Percentiles rank a stretch among this genome's conserved stretches.
Evolutionary conservation across 2,113 vertebrate species (phyloP).

Genomic region (Muscicapa adusta): DNA sequence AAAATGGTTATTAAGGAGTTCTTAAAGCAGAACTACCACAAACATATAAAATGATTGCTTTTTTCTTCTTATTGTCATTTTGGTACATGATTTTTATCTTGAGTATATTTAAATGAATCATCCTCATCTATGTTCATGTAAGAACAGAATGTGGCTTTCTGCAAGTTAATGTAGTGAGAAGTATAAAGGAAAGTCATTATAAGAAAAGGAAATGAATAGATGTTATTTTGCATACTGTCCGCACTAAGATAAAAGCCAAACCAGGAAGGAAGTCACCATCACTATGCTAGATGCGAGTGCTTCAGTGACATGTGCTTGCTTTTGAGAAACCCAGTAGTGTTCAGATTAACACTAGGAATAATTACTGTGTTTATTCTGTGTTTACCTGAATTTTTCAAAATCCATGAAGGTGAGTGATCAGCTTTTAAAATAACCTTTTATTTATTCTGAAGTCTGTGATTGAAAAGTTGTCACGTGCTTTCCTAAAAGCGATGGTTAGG

Average conservation of each 20-base stretch:
- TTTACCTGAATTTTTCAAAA: constrained; percentile 86
- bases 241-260: constrained; percentile 16
- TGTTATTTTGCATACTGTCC: constrained; percentile 7
- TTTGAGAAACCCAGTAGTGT: constrained; percentile 74
- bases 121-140: neutral
- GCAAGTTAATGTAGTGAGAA: neutral
- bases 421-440: neutral
- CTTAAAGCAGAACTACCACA: constrained; percentile 8
- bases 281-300: neutral
- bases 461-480: neutral
- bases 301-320: constrained; percentile 59
- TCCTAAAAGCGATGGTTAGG: neutral
- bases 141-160: neutral
- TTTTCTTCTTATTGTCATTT: neutral
- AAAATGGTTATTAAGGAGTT: neutral
- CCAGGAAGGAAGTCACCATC: constrained; percentile 55
- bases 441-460: neutral
- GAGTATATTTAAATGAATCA: neutral
- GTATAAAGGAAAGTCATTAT: neutral
- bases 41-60: neutral
- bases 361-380: constrained; percentile 81
- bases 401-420: constrained; percentile 75
- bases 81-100: neutral
- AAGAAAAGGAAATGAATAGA: constrained; percentile 66
- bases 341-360: constrained; percentile 78